Conservation (phyloP, 2,888 invertebrate genomes). For the Ecliptopera silaceata region DNA sequence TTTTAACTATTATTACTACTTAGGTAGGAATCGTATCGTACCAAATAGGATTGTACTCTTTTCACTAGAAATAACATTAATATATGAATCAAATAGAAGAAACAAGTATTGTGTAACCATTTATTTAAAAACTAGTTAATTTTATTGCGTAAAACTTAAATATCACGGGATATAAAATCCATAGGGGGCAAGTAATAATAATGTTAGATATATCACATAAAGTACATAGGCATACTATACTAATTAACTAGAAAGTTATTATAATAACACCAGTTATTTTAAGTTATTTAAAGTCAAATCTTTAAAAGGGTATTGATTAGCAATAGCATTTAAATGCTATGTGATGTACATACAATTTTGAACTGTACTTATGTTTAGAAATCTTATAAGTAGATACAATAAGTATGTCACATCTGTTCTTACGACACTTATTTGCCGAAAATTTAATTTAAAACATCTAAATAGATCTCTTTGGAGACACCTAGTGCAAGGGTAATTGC, state of each 20-base stretch:
- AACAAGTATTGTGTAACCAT: constrained; percentile 18
- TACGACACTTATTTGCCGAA: not conserved
- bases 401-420: constrained; percentile 1
- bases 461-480: constrained; percentile 15
- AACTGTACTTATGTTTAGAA: not conserved
- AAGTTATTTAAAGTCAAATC: not conserved
- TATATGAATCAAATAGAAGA: not conserved
- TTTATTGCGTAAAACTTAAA: constrained; percentile 48
- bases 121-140: constrained; percentile 51
- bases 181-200: constrained; percentile 53
- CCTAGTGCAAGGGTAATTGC: constrained; percentile 27
- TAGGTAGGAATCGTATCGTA: no score
- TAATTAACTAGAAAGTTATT: constrained; percentile 6
- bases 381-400: not conserved
- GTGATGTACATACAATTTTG: constrained; percentile 2
- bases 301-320: not conserved
- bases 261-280: constrained; percentile 9
- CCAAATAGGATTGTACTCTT: no score
- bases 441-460: constrained; percentile 9
- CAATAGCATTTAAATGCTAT: constrained; percentile 2
- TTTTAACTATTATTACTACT: no score
- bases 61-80: no score
- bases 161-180: constrained; percentile 65
- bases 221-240: constrained; percentile 22
- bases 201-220: constrained; percentile 38